phyloP scores from a whole-genome alignment of 2,113 vertebrate genomes.

The Meleagris gallopavo region DNA sequence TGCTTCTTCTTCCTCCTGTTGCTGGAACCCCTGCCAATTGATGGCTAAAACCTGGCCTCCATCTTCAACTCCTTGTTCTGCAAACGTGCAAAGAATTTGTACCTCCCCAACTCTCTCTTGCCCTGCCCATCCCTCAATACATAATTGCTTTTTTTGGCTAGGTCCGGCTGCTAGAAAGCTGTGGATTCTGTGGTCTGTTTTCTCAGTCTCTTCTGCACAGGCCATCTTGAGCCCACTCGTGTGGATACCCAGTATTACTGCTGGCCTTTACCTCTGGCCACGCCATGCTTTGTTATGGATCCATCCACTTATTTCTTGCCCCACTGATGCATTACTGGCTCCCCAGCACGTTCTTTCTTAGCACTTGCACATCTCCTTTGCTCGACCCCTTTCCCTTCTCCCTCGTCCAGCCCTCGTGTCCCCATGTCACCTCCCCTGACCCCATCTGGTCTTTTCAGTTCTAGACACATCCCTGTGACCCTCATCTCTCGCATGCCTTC shows the following conservation, averaged over 20 bases:
- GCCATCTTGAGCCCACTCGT: rapidly evolving
- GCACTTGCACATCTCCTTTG: neutral
- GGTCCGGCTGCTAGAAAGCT: conserved; percentile 22
- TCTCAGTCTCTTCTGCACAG: neutral
- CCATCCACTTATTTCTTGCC: neutral
- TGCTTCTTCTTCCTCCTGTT: neutral
- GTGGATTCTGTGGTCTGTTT: conserved; percentile 5
- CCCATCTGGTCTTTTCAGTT: neutral
- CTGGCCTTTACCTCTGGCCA: neutral
- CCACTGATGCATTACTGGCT: neutral
- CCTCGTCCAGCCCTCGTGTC: neutral
- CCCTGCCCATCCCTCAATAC: conserved; percentile 12
- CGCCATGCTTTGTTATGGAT: neutral
- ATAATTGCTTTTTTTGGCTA: neutral
- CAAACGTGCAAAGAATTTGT: conserved; percentile 14
- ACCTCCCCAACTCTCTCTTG: neutral
- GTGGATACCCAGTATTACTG: neutral
- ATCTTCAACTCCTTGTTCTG: neutral
- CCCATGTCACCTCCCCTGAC: neutral
- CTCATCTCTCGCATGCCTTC: rapidly evolving
- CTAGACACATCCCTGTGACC: neutral
- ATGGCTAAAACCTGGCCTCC: conserved; percentile 29
- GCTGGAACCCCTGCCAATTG: neutral
- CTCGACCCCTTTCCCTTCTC: neutral
- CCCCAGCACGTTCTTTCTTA: neutral